Conservation (phyloP, 2,797 vertebrate genomes). For the Sciurus carolinensis region DNA sequence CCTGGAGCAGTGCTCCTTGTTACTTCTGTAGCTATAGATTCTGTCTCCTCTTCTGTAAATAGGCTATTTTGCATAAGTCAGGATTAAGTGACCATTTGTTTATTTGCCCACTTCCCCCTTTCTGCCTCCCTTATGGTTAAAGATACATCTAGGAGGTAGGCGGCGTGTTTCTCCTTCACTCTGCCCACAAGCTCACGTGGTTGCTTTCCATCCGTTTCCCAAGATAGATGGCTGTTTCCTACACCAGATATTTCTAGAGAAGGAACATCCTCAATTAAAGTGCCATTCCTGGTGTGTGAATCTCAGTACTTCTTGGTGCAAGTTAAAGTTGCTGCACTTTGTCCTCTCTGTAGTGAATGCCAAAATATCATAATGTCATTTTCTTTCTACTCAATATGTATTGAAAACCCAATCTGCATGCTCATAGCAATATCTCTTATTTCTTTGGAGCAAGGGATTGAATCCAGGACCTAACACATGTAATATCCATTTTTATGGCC, state of each 20-base stretch:
- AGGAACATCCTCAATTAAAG: not conserved
- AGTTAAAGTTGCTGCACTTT: not conserved
- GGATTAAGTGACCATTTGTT: constrained; percentile 37
- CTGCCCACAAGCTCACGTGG: not conserved
- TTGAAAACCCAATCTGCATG: not conserved
- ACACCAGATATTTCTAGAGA: not conserved
- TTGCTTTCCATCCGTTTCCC: not conserved
- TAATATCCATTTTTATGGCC: not conserved
- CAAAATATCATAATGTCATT: not conserved
- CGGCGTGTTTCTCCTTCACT: not conserved
- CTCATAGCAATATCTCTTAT: not conserved
- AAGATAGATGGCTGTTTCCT: not conserved
- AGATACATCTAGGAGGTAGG: accelerated
- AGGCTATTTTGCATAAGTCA: not conserved
- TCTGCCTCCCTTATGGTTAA: not conserved
- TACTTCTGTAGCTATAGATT: not conserved
- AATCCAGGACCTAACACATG: not conserved
- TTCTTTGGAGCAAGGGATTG: not conserved
- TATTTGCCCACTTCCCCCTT: constrained; percentile 37
- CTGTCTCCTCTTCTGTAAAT: not conserved
- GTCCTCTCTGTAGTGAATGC: not conserved
- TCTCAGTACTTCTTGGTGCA: not conserved
- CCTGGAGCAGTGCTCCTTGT: constrained; percentile 31
- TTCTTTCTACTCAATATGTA: not conserved
- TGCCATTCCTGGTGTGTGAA: not conserved